Evolutionary conservation across 1,140 invertebrate genomes (phyloP).

Genomic region (Episyrphus balteatus): DNA sequence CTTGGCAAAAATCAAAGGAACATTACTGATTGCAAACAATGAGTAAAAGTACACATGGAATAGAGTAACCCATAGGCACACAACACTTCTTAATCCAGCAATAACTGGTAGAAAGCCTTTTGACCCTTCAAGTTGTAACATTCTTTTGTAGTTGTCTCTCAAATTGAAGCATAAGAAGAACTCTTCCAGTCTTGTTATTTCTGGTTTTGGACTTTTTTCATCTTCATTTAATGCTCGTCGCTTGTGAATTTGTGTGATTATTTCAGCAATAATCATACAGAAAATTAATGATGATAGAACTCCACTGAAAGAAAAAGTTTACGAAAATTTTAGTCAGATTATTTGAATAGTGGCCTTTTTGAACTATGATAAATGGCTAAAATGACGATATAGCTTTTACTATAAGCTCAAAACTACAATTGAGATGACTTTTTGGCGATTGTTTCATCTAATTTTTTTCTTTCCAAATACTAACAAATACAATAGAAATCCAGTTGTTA

Average conservation of each 20-base stretch:
- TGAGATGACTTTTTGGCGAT: background rate
- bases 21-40: conserved; percentile 10
- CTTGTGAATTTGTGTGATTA: background rate
- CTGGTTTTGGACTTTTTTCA: background rate
- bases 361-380: background rate
- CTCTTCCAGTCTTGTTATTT: conserved; percentile 4
- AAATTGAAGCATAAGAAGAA: conserved; percentile 11
- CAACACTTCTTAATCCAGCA: conserved; percentile 9
- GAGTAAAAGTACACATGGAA: conserved; percentile 15
- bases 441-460: background rate
- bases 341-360: conserved; percentile 4
- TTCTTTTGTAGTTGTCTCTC: conserved; percentile 4
- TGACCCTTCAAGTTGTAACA: conserved; percentile 2
- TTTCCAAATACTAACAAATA: conserved; percentile 9
- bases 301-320: background rate
- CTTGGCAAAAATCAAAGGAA: conserved; percentile 10
- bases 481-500: conserved; percentile 8
- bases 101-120: conserved; percentile 7
- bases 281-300: background rate
- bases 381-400: too few species aligned
- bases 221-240: background rate
- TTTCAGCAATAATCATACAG: background rate
- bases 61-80: conserved; percentile 12
- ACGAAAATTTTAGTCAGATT: too few species aligned
- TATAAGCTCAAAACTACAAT: too few species aligned